A percentile compares a stretch with the other conserved stretches of the same genome.
Evolutionary conservation across 2,888 invertebrate genomes (phyloP).

Genomic region (Hipparchia semele): DNA sequence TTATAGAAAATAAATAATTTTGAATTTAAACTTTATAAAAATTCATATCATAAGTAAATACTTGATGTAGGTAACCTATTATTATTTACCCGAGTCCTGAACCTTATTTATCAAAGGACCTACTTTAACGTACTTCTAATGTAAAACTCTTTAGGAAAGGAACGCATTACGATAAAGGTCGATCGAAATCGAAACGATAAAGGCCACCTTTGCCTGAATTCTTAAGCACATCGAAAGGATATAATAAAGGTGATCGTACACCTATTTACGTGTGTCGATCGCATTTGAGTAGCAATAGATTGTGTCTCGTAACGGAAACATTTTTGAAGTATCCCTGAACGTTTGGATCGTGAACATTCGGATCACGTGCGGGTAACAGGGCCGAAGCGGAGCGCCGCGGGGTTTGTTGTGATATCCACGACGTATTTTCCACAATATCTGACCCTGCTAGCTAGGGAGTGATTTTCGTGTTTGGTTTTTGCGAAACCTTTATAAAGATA

Average conservation of each 20-base stretch:
- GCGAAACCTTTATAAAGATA: neutral
- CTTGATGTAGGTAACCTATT: neutral
- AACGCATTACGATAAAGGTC: constrained; percentile 29
- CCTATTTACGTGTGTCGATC: constrained; percentile 73
- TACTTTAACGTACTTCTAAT: constrained; percentile 27
- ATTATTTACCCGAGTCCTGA: neutral
- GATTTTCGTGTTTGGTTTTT: constrained; percentile 56
- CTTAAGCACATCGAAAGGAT: constrained; percentile 52
- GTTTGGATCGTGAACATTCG: constrained; percentile 66
- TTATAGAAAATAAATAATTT: too few relatives aligned
- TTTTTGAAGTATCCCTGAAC: constrained; percentile 75
- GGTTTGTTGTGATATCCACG: constrained; percentile 79
- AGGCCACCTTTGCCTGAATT: constrained; percentile 42
- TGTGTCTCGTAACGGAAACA: constrained; percentile 76
- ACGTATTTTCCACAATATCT: constrained; percentile 76
- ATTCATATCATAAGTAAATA: neutral
- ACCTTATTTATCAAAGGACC: constrained; percentile 18
- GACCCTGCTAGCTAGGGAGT: constrained; percentile 65
- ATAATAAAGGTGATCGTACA: constrained; percentile 67
- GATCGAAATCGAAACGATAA: constrained; percentile 44
- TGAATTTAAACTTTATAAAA: too few relatives aligned
- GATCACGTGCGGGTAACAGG: constrained; percentile 74
- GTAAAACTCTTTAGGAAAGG: constrained; percentile 28
- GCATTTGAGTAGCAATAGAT: constrained; percentile 72
- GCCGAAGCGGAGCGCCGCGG: constrained; percentile 69